Percentiles rank a stretch among this genome's conserved stretches.
phyloP scores from a whole-genome alignment of 2,113 vertebrate species.

The Uropsilus gracilis region DNA sequence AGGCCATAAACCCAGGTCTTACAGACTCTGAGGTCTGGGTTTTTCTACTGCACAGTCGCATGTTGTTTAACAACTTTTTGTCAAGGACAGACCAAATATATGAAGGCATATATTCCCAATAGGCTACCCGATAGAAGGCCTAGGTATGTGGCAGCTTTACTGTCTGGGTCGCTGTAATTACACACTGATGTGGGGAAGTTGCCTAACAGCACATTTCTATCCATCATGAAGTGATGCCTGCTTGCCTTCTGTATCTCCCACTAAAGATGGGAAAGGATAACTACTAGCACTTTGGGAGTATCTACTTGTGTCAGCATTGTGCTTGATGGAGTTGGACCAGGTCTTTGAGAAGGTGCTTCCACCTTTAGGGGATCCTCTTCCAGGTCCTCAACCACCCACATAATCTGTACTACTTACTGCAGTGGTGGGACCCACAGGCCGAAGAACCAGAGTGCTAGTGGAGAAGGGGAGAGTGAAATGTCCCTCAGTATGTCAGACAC shows the following conservation, averaged over 20 bases:
- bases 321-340: background rate
- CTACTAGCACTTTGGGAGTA: background rate
- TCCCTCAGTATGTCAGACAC: background rate
- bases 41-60: background rate
- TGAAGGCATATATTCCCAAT: background rate
- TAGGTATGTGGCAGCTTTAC: background rate
- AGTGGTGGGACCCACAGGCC: background rate
- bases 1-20: background rate
- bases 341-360: background rate
- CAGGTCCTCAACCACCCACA: background rate
- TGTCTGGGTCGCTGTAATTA: background rate
- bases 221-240: background rate
- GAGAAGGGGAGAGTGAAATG: background rate
- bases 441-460: background rate
- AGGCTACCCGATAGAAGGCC: background rate
- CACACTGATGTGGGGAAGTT: background rate
- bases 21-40: background rate
- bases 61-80: background rate
- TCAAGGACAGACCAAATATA: background rate
- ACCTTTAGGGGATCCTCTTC: background rate
- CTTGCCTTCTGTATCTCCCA: background rate
- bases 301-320: background rate
- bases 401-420: background rate
- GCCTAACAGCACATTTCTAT: background rate
- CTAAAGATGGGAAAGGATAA: background rate